Conservation (phyloP, 1,140 invertebrate genomes). For the Microplitis mediator region DNA sequence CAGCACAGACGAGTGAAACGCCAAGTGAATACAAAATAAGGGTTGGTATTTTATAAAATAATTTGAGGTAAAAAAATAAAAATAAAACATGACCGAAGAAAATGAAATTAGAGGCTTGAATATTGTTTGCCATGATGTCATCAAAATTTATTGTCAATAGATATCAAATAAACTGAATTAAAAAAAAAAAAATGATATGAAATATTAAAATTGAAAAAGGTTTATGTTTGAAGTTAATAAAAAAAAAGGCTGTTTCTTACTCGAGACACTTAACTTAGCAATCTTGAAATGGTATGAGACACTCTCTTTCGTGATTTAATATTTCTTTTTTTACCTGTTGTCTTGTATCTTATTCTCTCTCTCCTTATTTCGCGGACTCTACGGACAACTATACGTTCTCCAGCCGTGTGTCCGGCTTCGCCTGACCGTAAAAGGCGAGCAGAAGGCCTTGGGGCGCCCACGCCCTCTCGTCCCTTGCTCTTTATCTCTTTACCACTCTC, state of each 20-base stretch:
- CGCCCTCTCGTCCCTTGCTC: constrained; percentile 43
- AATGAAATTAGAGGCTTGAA: neutral
- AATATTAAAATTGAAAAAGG: too few relatives aligned
- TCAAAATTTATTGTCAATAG: too few relatives aligned
- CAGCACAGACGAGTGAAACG: neutral
- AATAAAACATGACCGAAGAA: neutral
- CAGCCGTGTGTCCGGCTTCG: constrained; percentile 42
- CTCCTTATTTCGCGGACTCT: constrained; percentile 28
- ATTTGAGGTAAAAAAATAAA: too few relatives aligned
- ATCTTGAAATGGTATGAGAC: constrained; percentile 21
- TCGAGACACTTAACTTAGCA: neutral
- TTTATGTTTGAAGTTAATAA: neutral
- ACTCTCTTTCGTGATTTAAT: constrained; percentile 9
- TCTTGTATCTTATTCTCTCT: constrained; percentile 24
- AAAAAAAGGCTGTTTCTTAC: neutral
- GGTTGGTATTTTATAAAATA: neutral
- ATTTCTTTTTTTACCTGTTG: constrained; percentile 12
- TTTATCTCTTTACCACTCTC: constrained; percentile 25
- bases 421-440: constrained; percentile 52
- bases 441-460: constrained; percentile 55
- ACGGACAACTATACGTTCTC: constrained; percentile 18
- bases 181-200: too few relatives aligned
- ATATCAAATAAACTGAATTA: too few relatives aligned
- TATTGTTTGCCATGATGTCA: too few relatives aligned
- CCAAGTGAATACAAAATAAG: constrained; percentile 15